These are phyloP conservation scores for Ctenopoma multispine DNA, from an alignment of 2,797 vertebrate genomes.

Conservation along the genomic window DNA sequence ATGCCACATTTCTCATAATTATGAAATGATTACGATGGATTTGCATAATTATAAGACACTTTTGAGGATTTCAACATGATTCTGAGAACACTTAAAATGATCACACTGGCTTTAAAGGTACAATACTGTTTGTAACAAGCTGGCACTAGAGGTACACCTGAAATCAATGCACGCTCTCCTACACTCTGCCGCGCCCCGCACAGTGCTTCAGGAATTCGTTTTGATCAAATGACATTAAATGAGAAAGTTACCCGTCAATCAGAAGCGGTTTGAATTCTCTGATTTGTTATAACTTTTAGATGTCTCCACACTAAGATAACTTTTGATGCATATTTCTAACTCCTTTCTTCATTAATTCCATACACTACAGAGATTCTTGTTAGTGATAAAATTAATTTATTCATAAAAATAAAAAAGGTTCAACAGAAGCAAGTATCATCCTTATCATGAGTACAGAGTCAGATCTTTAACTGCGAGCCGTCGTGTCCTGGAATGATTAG, in stretches of 20 bases:
- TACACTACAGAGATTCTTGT: slow-evolving; percentile 8
- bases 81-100: slow-evolving; percentile 2
- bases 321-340: too few relatives aligned
- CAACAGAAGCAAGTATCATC: slow-evolving; percentile 26
- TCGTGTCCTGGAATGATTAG: slow-evolving; percentile 67
- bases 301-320: too few relatives aligned
- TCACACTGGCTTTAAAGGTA: too few relatives aligned
- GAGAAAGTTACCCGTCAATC: too few relatives aligned
- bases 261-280: too few relatives aligned
- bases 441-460: slow-evolving; percentile 30
- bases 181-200: too few relatives aligned
- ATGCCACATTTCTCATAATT: slow-evolving; percentile 26
- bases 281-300: too few relatives aligned
- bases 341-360: slow-evolving; percentile 7
- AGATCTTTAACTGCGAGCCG: slow-evolving; percentile 20
- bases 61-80: slow-evolving; percentile 26
- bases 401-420: slow-evolving; percentile 42
- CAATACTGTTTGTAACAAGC: too few relatives aligned
- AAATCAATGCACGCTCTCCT: too few relatives aligned
- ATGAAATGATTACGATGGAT: slow-evolving; percentile 18
- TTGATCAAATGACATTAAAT: too few relatives aligned
- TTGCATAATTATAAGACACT: slow-evolving; percentile 4
- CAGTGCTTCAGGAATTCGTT: too few relatives aligned
- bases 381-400: slow-evolving; percentile 55
- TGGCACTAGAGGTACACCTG: too few relatives aligned